Conservation (phyloP, 2,888 invertebrate genomes). For the Dichetophora obliterata region DNA sequence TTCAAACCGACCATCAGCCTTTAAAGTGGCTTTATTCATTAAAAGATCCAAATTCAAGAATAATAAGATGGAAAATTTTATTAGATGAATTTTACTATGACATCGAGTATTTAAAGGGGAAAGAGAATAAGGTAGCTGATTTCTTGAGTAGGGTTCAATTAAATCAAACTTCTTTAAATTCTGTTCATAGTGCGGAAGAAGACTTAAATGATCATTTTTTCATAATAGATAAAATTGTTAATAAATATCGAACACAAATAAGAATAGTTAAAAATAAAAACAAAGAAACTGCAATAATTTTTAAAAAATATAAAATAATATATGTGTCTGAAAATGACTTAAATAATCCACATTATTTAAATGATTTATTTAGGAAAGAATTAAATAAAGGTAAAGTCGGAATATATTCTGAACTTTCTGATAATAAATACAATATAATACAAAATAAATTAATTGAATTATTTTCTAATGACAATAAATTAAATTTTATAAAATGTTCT, state of each 20-base stretch:
- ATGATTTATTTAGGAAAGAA: constrained; percentile 34
- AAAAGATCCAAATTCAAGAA: constrained; percentile 30
- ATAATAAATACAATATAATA: constrained; percentile 16
- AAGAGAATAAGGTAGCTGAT: constrained; percentile 39
- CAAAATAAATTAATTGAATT: constrained; percentile 29
- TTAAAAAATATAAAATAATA: constrained; percentile 38
- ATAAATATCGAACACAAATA: constrained; percentile 39
- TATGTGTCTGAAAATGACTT: constrained; percentile 29
- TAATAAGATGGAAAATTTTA: constrained; percentile 28
- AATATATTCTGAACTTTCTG: constrained; percentile 33
- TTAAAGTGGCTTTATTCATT: constrained; percentile 37
- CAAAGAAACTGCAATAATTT: constrained; percentile 18
- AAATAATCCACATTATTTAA: constrained; percentile 30
- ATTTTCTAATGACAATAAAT: constrained; percentile 22
- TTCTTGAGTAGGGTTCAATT: constrained; percentile 33
- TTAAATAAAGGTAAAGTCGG: constrained; percentile 40
- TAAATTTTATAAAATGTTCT: constrained; percentile 44
- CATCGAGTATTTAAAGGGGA: constrained; percentile 32
- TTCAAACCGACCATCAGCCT: constrained; percentile 35
- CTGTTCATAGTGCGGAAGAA: not conserved
- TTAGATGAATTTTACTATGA: constrained; percentile 32
- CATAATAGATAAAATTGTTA: constrained; percentile 29
- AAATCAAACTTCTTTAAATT: constrained; percentile 9
- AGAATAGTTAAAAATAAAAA: constrained; percentile 35
- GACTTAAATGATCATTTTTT: constrained; percentile 32